A percentile compares a stretch with the other conserved stretches of the same genome.
Conservation (phyloP, 1,140 invertebrate species). For the Rhynchophorus ferrugineus region DNA sequence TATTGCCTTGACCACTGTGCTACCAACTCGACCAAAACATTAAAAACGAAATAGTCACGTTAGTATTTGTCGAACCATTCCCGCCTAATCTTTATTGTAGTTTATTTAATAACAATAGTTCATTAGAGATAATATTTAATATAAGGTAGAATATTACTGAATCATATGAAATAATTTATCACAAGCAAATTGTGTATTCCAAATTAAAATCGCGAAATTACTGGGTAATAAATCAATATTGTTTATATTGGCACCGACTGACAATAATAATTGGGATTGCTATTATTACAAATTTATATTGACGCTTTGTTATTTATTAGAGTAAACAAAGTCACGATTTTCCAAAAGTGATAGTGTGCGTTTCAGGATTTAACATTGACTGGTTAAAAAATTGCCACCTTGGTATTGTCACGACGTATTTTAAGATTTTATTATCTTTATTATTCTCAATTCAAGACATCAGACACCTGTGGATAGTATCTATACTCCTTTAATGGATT, state of each 20-base stretch:
- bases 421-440: slow-evolving; percentile 21
- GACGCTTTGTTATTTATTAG: slow-evolving; percentile 17
- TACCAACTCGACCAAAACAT: too few relatives aligned
- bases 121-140: too few relatives aligned
- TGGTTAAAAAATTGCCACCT: slow-evolving; percentile 26
- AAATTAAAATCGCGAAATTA: neutral
- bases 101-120: too few relatives aligned
- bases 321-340: slow-evolving; percentile 22
- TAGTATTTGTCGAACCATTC: too few relatives aligned
- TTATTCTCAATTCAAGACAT: slow-evolving; percentile 24
- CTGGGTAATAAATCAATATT: neutral
- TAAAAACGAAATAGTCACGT: too few relatives aligned
- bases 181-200: neutral
- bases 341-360: slow-evolving; percentile 26
- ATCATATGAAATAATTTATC: neutral
- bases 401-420: slow-evolving; percentile 27
- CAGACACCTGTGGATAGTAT: slow-evolving; percentile 25
- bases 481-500: slow-evolving; percentile 22
- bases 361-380: slow-evolving; percentile 16
- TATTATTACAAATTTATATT: slow-evolving; percentile 4
- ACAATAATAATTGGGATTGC: neutral
- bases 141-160: too few relatives aligned
- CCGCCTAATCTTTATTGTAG: too few relatives aligned
- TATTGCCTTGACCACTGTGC: too few relatives aligned
- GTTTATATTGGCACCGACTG: slow-evolving; percentile 1